Evolutionary conservation across 2,113 vertebrate genomes (phyloP), one percentile per base, ranked within the genome.

Genomic region (Telmatochromis sp.): DNA sequence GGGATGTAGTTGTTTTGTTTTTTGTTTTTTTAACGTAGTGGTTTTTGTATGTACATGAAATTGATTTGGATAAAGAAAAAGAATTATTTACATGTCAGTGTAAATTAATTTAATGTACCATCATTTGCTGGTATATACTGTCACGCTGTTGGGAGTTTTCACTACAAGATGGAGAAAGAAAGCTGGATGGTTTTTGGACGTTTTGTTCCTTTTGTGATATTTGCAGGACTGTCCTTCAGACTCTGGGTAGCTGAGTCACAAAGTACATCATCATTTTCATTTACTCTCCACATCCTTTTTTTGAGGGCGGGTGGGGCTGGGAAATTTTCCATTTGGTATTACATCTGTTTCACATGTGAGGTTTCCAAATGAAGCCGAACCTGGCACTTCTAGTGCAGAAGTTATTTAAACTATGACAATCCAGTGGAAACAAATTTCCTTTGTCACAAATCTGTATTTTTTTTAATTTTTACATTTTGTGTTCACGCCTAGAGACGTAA

Each of bases 1-100:
- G n/a, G n/a, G n/a, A 95, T 97, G 96, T 96, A 91, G 90, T 94
- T 94, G 75, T 94, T 94, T 95, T 95, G 51, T 94, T 93, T 95
- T 95, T 57, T 55, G 12, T 60, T 60, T 31, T 7, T 95, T 95
- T 92, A 94, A 90, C 87, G 84, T 94, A 90, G 92, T 94, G 91
- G 85, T 95, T 95, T 94, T 95, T 95, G 86, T 95, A 94, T 96
- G 91, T 94, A 90, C 85, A 92, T 93, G 92, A 89, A 86, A 90
- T 58, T 81, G 35, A 94, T 94, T 96, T 95, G 82, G 93, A 92
- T 94, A 90, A 75, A 89, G 86, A 94, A 86, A 81, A 89, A 82
- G 28, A 84, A 71, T 92, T 88, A 93, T 94, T 95, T 94, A 95
- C 92, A 91, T 88, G 85, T 78, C 35, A 50, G 55, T 94, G 95